Evolutionary conservation across 2,888 invertebrate genomes (phyloP).

Genomic region (Baccha elongata): DNA sequence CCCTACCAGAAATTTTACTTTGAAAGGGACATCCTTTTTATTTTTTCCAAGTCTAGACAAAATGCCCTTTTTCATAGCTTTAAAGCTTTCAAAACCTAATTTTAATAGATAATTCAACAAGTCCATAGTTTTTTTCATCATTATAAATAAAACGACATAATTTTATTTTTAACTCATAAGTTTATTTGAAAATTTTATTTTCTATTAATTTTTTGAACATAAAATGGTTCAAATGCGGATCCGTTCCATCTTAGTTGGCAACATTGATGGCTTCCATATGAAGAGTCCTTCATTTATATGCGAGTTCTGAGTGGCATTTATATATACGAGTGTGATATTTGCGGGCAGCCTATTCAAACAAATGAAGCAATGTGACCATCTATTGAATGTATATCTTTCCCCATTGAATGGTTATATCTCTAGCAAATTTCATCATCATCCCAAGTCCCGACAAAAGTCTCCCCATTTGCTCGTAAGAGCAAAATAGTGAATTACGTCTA

Average conservation of each 20-base stretch:
- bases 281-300: conserved; percentile 6
- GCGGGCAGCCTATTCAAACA: conserved; percentile 29
- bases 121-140: no score
- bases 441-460: not conserved
- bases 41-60: no score
- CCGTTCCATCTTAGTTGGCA: not conserved
- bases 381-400: not conserved
- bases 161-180: no score
- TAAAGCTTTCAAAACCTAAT: no score
- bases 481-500: conserved; percentile 42
- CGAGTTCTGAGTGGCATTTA: conserved; percentile 45
- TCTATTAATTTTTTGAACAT: no score
- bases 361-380: conserved; percentile 16
- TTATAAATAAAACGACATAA: no score
- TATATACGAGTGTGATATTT: conserved; percentile 29
- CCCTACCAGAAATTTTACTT: no score
- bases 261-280: not conserved
- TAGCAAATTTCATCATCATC: not conserved
- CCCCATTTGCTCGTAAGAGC: conserved; percentile 32
- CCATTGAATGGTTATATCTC: not conserved
- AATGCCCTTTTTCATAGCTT: no score
- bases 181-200: no score
- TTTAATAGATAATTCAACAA: no score
- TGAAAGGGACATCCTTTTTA: no score
- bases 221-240: no score